phyloP scores from a whole-genome alignment of 2,797 vertebrate species.

The Acipenser oxyrinchus region DNA sequence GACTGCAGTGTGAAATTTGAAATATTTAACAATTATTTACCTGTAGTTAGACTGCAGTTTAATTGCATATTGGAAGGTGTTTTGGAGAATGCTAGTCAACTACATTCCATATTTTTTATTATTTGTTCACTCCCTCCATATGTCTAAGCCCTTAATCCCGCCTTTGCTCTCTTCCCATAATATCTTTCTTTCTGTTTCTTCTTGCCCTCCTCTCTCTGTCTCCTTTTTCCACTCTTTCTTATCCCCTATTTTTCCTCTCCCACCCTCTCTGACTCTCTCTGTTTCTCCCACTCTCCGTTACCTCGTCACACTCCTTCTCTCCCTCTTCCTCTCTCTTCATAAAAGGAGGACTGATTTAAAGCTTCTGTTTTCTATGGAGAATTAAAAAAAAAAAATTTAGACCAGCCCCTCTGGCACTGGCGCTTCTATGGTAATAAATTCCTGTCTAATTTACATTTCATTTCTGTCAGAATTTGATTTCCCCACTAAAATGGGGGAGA shows the following conservation, averaged over 20 bases:
- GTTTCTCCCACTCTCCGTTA: no score
- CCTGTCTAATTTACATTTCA: slow-evolving; percentile 62
- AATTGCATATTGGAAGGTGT: no score
- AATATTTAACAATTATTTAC: no score
- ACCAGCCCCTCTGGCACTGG: slow-evolving; percentile 50
- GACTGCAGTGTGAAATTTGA: no score
- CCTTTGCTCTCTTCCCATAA: not conserved
- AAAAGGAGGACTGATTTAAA: slow-evolving; percentile 41
- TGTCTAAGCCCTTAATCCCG: no score
- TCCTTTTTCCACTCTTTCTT: not conserved
- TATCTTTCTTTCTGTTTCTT: not conserved
- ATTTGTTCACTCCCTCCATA: no score
- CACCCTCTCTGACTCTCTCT: not conserved
- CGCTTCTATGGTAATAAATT: slow-evolving; percentile 67
- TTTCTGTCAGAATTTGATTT: slow-evolving; percentile 52
- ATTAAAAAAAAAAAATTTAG: slow-evolving; percentile 52
- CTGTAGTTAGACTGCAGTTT: no score
- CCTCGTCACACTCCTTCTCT: not conserved
- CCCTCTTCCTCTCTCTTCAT: not conserved
- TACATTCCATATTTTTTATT: no score
- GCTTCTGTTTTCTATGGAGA: slow-evolving; percentile 42
- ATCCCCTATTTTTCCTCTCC: slow-evolving; percentile 9
- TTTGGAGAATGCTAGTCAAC: no score
- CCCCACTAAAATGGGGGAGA: slow-evolving; percentile 31
- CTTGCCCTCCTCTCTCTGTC: not conserved